Percentiles rank a stretch among this genome's conserved stretches.
Conservation (phyloP, 2,888 invertebrate genomes). For the Drosophila paracracens region DNA sequence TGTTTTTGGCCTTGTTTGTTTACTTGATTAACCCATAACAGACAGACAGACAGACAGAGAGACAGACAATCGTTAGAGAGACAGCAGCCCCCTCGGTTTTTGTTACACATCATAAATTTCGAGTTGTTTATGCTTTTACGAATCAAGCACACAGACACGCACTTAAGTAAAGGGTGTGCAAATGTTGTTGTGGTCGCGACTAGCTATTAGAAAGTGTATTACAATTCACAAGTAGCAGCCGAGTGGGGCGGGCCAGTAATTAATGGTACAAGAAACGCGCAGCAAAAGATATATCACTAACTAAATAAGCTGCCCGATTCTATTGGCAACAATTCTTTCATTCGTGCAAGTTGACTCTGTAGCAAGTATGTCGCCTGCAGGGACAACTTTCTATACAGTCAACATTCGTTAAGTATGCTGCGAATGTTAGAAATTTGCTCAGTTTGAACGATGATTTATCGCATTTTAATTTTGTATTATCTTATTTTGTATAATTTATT, state of each 20-base stretch:
- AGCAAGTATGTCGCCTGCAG: background rate
- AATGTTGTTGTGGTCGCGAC: conserved; percentile 17
- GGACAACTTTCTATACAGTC: background rate
- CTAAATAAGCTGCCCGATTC: background rate
- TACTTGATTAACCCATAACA: conserved; percentile 71
- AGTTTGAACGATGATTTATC: background rate
- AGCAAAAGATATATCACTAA: background rate
- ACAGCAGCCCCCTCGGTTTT: conserved; percentile 21
- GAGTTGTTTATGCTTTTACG: conserved; percentile 45
- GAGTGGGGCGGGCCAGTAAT: background rate
- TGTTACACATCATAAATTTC: conserved; percentile 54
- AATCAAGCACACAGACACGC: conserved; percentile 10
- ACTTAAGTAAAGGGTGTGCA: conserved; percentile 16
- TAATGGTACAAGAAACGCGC: background rate
- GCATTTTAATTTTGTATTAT: background rate
- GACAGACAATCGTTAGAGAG: conserved; percentile 5
- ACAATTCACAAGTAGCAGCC: background rate
- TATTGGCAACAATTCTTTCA: background rate
- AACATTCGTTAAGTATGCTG: background rate
- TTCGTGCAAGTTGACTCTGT: background rate
- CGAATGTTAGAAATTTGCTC: background rate
- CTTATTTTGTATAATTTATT: background rate
- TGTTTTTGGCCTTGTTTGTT: conserved; percentile 58
- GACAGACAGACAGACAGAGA: background rate
- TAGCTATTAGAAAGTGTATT: conserved; percentile 17